Evolutionary conservation across 2,113 vertebrate species (phyloP).

Genomic region (Heterotilapia buettikoferi): DNA sequence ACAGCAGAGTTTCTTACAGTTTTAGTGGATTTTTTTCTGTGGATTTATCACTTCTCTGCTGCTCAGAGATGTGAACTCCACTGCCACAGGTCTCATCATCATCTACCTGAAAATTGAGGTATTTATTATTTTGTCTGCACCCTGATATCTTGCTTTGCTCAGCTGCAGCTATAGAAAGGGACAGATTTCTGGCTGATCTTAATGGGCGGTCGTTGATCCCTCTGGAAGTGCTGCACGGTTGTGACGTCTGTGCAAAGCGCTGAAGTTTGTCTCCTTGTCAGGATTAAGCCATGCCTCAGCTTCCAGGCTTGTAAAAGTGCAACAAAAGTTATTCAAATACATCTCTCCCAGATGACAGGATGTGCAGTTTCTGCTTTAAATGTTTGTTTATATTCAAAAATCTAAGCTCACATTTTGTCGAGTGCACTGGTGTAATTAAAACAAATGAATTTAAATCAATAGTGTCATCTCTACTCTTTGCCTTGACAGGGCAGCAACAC

Average conservation of each 20-base stretch:
- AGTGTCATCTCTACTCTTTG: background rate
- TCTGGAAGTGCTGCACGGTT: background rate
- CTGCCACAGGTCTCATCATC: background rate
- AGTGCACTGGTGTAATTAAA: background rate
- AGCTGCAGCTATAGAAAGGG: background rate
- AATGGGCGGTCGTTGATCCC: rapidly evolving
- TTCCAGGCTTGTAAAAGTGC: background rate
- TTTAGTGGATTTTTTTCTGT: background rate
- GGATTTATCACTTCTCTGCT: background rate
- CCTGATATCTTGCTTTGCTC: background rate
- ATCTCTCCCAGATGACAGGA: rapidly evolving
- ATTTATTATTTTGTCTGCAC: background rate
- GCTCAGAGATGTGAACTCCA: background rate
- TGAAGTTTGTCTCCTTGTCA: background rate
- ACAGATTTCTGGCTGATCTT: background rate
- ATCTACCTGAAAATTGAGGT: background rate
- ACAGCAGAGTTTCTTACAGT: background rate
- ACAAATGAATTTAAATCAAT: background rate
- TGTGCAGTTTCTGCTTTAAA: background rate
- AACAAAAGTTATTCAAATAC: rapidly evolving
- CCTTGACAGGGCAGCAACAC: background rate
- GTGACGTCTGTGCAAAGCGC: background rate
- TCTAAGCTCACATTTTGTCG: rapidly evolving
- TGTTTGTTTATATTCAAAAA: background rate
- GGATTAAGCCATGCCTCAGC: background rate